Conservation (phyloP, 2,888 invertebrate genomes). For the Drosophila nigricruria region DNA sequence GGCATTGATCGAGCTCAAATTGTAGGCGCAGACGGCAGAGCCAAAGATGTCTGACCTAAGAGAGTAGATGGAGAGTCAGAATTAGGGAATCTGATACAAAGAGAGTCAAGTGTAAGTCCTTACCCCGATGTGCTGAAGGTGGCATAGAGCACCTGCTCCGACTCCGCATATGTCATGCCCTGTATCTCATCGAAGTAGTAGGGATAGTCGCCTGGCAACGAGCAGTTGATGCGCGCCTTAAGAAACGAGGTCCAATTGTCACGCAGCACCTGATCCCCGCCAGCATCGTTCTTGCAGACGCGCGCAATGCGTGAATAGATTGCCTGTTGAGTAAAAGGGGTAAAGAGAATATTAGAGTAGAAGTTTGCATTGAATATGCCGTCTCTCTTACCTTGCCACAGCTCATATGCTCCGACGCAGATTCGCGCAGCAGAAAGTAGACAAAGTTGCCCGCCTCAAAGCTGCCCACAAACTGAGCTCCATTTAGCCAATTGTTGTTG, state of each 20-base stretch:
- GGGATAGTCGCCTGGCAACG: slow-evolving; percentile 93
- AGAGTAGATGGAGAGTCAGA: not conserved
- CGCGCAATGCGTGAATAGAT: slow-evolving; percentile 96
- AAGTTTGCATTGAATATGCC: not conserved
- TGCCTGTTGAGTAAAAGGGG: slow-evolving; percentile 86
- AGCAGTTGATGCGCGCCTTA: slow-evolving; percentile 94
- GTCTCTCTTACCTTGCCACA: slow-evolving; percentile 92
- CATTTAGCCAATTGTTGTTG: slow-evolving; percentile 95
- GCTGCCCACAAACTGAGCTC: slow-evolving; percentile 96
- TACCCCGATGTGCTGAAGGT: slow-evolving; percentile 93
- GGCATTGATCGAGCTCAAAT: slow-evolving; percentile 91
- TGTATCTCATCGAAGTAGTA: slow-evolving; percentile 96
- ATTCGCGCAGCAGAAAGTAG: slow-evolving; percentile 96
- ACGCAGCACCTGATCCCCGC: slow-evolving; percentile 91
- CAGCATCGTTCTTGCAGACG: slow-evolving; percentile 95
- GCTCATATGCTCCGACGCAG: slow-evolving; percentile 96
- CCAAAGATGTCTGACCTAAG: slow-evolving; percentile 93
- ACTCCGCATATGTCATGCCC: slow-evolving; percentile 91
- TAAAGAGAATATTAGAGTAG: not conserved
- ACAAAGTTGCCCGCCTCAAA: slow-evolving; percentile 95
- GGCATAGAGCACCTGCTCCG: slow-evolving; percentile 92
- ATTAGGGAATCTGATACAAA: not conserved
- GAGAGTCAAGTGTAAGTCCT: slow-evolving; percentile 49
- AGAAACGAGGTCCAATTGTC: slow-evolving; percentile 97
- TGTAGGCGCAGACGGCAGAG: slow-evolving; percentile 96